A percentile compares a stretch with the other conserved stretches of the same genome.
phyloP scores from a whole-genome alignment of 2,888 invertebrate species.

The Drosophila mimica region DNA sequence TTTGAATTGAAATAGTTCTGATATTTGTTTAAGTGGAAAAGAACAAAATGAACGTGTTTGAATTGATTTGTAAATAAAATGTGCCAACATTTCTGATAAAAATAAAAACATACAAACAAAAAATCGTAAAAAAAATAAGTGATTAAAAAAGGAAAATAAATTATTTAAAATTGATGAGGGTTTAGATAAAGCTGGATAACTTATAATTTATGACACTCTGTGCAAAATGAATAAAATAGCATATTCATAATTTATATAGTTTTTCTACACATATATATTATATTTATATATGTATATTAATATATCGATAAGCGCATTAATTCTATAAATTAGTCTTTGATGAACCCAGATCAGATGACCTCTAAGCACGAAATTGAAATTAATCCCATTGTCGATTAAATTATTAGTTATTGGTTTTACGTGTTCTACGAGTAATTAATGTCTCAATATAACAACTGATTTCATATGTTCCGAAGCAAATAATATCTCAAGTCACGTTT shows the following conservation, averaged over 20 bases:
- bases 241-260: background rate
- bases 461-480: background rate
- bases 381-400: background rate
- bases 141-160: constrained; percentile 8
- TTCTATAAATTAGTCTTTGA: background rate
- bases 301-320: background rate
- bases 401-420: background rate
- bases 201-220: background rate
- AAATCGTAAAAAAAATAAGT: background rate
- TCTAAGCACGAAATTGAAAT: background rate
- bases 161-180: background rate
- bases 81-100: constrained; percentile 6
- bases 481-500: constrained; percentile 24
- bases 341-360: background rate
- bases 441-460: background rate
- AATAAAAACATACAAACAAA: constrained; percentile 7
- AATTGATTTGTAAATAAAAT: constrained; percentile 27
- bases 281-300: background rate
- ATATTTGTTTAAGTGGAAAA: constrained; percentile 38
- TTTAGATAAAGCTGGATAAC: background rate
- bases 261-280: background rate
- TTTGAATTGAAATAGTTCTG: constrained; percentile 41
- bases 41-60: background rate
- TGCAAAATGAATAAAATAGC: background rate
- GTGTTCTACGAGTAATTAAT: background rate